Evolutionary conservation across 2,888 invertebrate species (phyloP).

Genomic region (Acheta domesticus): DNA sequence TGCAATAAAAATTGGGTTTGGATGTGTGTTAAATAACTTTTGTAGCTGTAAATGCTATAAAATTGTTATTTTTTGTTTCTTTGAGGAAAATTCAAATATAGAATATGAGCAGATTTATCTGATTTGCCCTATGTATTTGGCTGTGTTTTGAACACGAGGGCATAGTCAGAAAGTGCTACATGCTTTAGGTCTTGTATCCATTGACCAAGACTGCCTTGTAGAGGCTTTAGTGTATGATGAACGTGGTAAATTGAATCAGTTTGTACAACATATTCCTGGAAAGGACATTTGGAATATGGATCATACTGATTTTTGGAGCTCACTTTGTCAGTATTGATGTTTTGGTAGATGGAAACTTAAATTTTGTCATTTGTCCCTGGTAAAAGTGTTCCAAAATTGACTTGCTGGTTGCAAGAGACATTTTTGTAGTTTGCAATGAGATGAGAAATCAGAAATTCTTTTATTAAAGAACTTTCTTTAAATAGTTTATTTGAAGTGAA

Average conservation of each 20-base stretch:
- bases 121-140: too few species aligned
- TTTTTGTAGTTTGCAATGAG: background rate
- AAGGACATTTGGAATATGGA: background rate
- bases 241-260: background rate
- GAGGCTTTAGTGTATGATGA: background rate
- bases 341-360: background rate
- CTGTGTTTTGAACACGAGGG: background rate
- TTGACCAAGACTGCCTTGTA: background rate
- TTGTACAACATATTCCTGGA: background rate
- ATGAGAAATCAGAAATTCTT: background rate
- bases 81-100: background rate
- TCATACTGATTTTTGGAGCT: background rate
- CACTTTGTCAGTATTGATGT: background rate
- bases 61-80: background rate
- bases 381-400: background rate
- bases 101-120: background rate
- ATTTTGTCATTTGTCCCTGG: background rate
- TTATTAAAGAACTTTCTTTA: background rate
- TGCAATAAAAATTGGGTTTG: too few species aligned
- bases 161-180: background rate
- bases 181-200: background rate
- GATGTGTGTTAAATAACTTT: too few species aligned
- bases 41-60: too few species aligned
- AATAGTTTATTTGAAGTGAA: background rate
- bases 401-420: background rate